Percentiles rank a stretch among this genome's conserved stretches.
These are phyloP conservation scores for Epinotia demarniana DNA, from an alignment of 2,888 invertebrate genomes.

Conservation along the genomic window DNA sequence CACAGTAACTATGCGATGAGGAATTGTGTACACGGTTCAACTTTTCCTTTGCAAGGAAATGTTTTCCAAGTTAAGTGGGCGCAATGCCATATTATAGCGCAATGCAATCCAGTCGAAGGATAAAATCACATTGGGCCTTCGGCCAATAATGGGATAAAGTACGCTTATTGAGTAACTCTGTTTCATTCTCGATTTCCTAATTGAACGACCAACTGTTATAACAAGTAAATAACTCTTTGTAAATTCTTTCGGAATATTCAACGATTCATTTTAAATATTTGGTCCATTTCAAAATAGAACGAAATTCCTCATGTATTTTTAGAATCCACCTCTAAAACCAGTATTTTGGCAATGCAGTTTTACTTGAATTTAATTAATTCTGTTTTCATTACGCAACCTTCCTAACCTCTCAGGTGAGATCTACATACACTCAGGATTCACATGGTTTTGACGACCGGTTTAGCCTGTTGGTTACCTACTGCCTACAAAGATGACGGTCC, in stretches of 20 bases:
- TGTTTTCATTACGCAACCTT: not conserved
- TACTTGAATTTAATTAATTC: not conserved
- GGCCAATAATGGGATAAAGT: slow-evolving; percentile 28
- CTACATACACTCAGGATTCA: no score
- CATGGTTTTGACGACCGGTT: no score
- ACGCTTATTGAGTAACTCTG: slow-evolving; percentile 27
- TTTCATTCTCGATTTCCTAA: slow-evolving; percentile 11
- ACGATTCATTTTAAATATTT: not conserved
- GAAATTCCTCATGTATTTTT: slow-evolving; percentile 1
- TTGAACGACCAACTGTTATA: slow-evolving; percentile 5
- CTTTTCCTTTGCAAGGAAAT: slow-evolving; percentile 12
- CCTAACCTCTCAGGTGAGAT: not conserved
- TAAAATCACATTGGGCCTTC: slow-evolving; percentile 28
- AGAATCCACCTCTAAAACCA: not conserved
- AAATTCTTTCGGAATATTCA: not conserved
- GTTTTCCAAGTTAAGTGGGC: slow-evolving; percentile 22
- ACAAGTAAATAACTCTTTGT: not conserved
- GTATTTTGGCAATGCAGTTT: not conserved
- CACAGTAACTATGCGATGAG: slow-evolving; percentile 28
- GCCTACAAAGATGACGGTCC: no score
- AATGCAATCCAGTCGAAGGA: slow-evolving; percentile 31
- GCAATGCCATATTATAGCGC: slow-evolving; percentile 32
- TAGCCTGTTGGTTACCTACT: no score
- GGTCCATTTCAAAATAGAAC: not conserved
- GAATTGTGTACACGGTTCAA: slow-evolving; percentile 13